phyloP scores from a whole-genome alignment of 2,113 vertebrate genomes.

The Pseudonaja textilis region DNA sequence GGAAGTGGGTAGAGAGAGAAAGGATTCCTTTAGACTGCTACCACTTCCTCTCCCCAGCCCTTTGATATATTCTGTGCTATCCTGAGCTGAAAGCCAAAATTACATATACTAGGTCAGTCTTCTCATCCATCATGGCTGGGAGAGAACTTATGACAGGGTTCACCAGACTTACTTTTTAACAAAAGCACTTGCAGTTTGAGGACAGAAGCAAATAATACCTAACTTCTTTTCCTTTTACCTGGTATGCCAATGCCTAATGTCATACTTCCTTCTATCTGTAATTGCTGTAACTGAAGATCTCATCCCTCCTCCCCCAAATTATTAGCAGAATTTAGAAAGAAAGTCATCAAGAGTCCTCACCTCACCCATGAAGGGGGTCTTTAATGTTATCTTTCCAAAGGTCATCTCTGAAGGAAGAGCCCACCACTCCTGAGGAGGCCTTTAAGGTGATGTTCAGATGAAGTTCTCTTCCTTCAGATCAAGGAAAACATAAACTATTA shows the following conservation, averaged over 20 bases:
- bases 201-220: not conserved
- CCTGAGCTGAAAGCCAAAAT: not conserved
- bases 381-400: not conserved
- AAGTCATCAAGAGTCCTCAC: not conserved
- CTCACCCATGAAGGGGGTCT: not conserved
- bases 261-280: not conserved
- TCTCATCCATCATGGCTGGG: not conserved
- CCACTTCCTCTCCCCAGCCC: not conserved
- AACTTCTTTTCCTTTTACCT: not conserved
- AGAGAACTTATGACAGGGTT: not conserved
- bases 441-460: not conserved
- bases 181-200: not conserved
- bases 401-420: not conserved
- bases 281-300: not conserved
- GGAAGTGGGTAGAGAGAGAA: not conserved
- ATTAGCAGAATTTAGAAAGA: not conserved
- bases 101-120: not conserved
- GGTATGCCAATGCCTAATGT: not conserved
- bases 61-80: not conserved
- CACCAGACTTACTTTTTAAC: not conserved
- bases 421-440: not conserved
- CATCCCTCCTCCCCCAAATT: not conserved
- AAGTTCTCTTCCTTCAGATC: not conserved
- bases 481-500: not conserved
- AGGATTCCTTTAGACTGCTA: not conserved